A percentile compares a stretch with the other conserved stretches of the same genome.
Conservation (phyloP, 2,797 vertebrate genomes). For the Balearica regulorum region DNA sequence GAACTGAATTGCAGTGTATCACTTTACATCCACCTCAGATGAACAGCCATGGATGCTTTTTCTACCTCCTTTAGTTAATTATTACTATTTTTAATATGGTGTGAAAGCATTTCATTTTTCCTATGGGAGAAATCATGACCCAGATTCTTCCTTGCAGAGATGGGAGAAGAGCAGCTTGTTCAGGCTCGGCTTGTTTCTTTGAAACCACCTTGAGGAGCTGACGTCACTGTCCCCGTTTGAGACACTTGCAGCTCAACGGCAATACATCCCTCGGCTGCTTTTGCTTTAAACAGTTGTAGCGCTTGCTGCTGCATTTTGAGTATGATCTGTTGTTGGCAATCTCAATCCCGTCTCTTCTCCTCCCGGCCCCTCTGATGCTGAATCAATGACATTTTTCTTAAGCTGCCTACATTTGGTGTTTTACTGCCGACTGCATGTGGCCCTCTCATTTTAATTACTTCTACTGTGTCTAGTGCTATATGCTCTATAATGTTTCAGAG, state of each 20-base stretch:
- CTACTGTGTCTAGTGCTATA: constrained; percentile 69
- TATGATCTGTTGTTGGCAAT: background rate
- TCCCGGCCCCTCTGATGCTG: constrained; percentile 42
- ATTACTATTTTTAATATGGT: background rate
- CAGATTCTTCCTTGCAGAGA: background rate
- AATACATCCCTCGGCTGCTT: background rate
- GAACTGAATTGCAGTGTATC: background rate
- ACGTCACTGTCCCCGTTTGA: background rate
- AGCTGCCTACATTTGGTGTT: constrained; percentile 67
- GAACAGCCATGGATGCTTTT: background rate
- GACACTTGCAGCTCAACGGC: background rate
- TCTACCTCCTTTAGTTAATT: background rate
- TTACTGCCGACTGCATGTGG: constrained; percentile 64
- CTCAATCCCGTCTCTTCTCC: background rate
- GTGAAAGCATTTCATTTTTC: background rate
- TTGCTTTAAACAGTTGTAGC: background rate
- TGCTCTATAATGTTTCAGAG: constrained; percentile 69
- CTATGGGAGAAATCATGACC: background rate
- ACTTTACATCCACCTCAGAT: background rate
- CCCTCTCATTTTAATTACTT: constrained; percentile 74
- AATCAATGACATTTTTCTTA: constrained; percentile 66
- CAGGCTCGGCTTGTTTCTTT: background rate
- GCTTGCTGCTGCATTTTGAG: background rate
- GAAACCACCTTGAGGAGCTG: background rate
- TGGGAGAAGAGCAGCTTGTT: background rate